Base-by-base conservation (phyloP, 2,113 vertebrate genomes). In the Bucco capensis region DNA sequence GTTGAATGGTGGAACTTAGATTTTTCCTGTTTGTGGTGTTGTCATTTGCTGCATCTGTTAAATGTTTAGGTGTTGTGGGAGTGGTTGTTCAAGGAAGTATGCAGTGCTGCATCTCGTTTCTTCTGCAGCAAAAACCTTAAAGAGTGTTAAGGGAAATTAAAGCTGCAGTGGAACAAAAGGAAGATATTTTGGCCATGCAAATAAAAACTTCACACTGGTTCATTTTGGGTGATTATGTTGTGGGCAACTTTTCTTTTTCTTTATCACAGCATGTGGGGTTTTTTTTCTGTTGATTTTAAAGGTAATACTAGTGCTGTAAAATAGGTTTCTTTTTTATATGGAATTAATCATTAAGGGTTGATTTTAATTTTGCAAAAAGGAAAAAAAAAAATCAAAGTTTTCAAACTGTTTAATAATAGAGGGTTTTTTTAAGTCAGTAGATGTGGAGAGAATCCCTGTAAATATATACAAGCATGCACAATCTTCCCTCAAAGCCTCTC, bases 141-240 rank as follows among this genome's bases (percentile, higher is more conserved):
- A 83, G 88, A 9, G 65, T 83, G 69, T 91, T 76, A 88, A 93
- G 90, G 86, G 81, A 92, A 86, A 70, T n/a, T 85, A 81, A 95
- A 93, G 71, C 94, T 96, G 96, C 96, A 96, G 73, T 81, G 96
- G 96, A 95, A 96, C 94, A 74, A 89, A 78, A 92, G 94, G 86
- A 93, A 80, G 93, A 82, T 90, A 89, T 77, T 92, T 95, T 96
- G 96, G 97, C 97, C 98, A 96, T 97, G 97, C 97, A 98, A 98
- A 98, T 98, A 98, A 98, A 97, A 97, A 97, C 97, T 96, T 94
- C 92, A 93, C 93, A 93, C 94, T 96, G 86, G 86, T 95, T 95
- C 89, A 82, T 72, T 94, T 93, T 76, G 95, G 83, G 89, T 93
- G 92, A 90, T 95, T 89, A 90, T 86, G 79, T 93, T 97, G 94